Percentiles rank a stretch among this genome's conserved stretches.
Evolutionary conservation across 2,797 vertebrate genomes (phyloP).

Genomic region (Muscicapa striata): DNA sequence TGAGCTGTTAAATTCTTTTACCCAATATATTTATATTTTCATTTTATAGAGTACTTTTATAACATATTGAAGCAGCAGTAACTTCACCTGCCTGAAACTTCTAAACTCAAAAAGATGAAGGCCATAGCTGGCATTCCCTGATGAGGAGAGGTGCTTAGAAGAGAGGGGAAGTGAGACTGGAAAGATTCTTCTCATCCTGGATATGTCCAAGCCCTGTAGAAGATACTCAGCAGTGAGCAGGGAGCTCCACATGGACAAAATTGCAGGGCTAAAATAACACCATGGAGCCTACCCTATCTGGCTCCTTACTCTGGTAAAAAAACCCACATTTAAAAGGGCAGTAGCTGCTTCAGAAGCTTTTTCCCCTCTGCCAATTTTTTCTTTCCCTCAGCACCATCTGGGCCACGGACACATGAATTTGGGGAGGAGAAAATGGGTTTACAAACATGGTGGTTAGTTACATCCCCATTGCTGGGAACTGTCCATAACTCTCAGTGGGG

Average conservation of each 20-base stretch:
- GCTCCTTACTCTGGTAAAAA: neutral
- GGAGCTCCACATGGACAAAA: neutral
- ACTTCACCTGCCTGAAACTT: neutral
- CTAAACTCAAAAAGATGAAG: neutral
- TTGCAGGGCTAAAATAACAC: neutral
- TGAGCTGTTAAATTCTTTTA: neutral
- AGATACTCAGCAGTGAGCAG: neutral
- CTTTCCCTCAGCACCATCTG: neutral
- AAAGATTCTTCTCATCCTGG: neutral
- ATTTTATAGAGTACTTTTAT: neutral
- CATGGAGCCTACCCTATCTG: neutral
- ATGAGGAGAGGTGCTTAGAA: neutral
- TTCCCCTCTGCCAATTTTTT: neutral
- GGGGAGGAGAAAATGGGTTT: neutral
- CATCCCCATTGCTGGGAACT: neutral
- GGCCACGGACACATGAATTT: fast-evolving
- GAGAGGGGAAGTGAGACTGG: neutral
- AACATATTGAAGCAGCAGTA: neutral
- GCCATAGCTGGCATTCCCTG: neutral
- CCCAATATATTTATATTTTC: neutral
- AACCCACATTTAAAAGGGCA: neutral
- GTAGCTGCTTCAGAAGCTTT: neutral
- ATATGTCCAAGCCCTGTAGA: neutral
- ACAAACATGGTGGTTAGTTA: neutral
- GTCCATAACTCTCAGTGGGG: fast-evolving